Evolutionary conservation across 2,797 vertebrate genomes (phyloP).

Genomic region (Limosa lapponica): DNA sequence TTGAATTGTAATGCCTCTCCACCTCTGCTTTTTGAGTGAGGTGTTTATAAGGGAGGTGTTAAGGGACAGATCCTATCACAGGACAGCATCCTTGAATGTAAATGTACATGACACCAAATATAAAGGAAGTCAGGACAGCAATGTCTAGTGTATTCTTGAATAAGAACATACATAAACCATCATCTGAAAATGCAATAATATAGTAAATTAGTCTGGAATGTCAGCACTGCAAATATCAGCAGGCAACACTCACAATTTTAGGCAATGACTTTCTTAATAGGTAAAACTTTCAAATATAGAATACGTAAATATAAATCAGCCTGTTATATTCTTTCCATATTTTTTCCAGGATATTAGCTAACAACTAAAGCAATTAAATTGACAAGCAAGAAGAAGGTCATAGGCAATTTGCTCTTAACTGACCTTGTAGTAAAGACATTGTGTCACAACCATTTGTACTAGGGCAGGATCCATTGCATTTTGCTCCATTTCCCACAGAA

Average conservation of each 20-base stretch:
- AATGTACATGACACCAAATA: slow-evolving; percentile 48
- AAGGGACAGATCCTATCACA: slow-evolving; percentile 5
- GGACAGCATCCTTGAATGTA: slow-evolving; percentile 15
- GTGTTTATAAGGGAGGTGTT: slow-evolving; percentile 5
- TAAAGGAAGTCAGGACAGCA: slow-evolving; percentile 22
- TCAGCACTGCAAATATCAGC: not conserved
- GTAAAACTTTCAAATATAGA: slow-evolving; percentile 47
- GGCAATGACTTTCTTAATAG: slow-evolving; percentile 23
- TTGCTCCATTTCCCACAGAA: not conserved
- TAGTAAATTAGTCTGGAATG: slow-evolving; percentile 34
- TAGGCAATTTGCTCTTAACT: not conserved
- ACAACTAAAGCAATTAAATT: slow-evolving; percentile 36
- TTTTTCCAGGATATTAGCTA: slow-evolving; percentile 19
- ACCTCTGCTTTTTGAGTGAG: slow-evolving; percentile 27
- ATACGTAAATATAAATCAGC: slow-evolving; percentile 48
- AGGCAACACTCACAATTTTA: slow-evolving; percentile 45
- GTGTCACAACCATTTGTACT: not conserved
- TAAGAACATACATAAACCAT: slow-evolving; percentile 52
- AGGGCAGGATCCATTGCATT: not conserved
- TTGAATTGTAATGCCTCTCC: slow-evolving; percentile 43
- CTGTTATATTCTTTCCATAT: not conserved
- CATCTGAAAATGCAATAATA: slow-evolving; percentile 39
- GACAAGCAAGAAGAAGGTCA: not conserved
- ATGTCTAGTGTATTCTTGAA: slow-evolving; percentile 25
- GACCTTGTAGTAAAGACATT: not conserved